Evolutionary conservation across 2,888 invertebrate species (phyloP).

Genomic region (Apamea epomidion): DNA sequence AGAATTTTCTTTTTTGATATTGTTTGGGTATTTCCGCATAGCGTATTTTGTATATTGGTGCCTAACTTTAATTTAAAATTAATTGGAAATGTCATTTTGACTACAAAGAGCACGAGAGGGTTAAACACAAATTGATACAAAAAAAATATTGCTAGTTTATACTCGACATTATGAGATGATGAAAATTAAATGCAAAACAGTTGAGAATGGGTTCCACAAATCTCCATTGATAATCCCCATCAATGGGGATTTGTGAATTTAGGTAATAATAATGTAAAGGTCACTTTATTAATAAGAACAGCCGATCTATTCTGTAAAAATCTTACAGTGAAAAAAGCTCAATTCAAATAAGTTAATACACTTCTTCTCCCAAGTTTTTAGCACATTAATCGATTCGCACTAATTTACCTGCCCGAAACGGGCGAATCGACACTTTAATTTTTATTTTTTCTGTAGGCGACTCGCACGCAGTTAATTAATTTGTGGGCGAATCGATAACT

Average conservation of each 20-base stretch:
- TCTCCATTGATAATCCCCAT: no score
- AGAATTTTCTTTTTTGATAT: conserved; percentile 58
- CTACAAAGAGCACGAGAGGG: no score
- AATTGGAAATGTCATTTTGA: conserved; percentile 5
- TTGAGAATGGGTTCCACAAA: not conserved
- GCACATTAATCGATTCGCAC: no score
- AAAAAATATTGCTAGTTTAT: not conserved
- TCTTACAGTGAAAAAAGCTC: not conserved
- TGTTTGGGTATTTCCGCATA: conserved; percentile 28
- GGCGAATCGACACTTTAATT: no score
- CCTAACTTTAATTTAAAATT: conserved; percentile 14
- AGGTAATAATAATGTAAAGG: not conserved
- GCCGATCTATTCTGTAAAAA: not conserved
- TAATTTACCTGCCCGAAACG: no score
- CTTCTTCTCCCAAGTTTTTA: no score
- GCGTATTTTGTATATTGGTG: not conserved
- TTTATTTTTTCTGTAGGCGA: no score
- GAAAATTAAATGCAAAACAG: not conserved
- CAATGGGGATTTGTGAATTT: not conserved
- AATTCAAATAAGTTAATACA: no score
- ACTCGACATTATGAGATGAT: not conserved
- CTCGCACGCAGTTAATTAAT: no score
- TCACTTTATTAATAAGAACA: not conserved
- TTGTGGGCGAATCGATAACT: no score
- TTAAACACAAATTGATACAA: not conserved